Conservation (phyloP, 1,140 invertebrate species). For the Varroa destructor region DNA sequence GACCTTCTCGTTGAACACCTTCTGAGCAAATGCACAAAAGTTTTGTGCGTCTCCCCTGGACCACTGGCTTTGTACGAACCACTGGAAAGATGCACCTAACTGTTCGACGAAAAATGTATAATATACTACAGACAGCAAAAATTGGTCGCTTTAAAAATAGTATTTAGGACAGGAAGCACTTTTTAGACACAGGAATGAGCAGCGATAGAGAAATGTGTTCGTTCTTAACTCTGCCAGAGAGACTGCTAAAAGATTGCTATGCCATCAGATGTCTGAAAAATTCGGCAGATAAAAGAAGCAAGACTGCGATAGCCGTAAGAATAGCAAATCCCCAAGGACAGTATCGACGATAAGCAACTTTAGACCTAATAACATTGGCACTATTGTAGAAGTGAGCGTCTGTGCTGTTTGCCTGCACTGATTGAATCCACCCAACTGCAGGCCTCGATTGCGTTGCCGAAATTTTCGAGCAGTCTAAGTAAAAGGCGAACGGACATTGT, state of each 20-base stretch:
- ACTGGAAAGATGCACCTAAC: slow-evolving; percentile 39
- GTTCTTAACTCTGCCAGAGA: slow-evolving; percentile 61
- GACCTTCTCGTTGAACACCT: slow-evolving; percentile 91
- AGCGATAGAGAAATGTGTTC: slow-evolving; percentile 71
- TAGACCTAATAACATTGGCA: slow-evolving; percentile 32
- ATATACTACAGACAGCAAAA: slow-evolving; percentile 41
- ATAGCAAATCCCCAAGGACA: slow-evolving; percentile 44
- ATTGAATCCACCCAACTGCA: slow-evolving; percentile 81
- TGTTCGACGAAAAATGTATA: slow-evolving; percentile 38
- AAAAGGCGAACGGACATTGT: not conserved
- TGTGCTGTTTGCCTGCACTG: slow-evolving; percentile 35
- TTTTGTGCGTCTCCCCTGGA: slow-evolving; percentile 27
- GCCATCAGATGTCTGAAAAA: slow-evolving; percentile 57
- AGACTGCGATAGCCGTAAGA: slow-evolving; percentile 38
- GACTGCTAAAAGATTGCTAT: slow-evolving; percentile 54
- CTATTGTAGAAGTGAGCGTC: slow-evolving; percentile 36
- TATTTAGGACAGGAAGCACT: slow-evolving; percentile 40
- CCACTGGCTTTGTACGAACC: slow-evolving; percentile 31
- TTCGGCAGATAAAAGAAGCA: slow-evolving; percentile 41
- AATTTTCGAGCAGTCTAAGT: not conserved
- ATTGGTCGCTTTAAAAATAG: slow-evolving; percentile 44
- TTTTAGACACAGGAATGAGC: slow-evolving; percentile 73
- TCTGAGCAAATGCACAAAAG: slow-evolving; percentile 39
- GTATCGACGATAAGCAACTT: slow-evolving; percentile 37
- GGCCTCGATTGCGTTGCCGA: slow-evolving; percentile 38